Evolutionary conservation across 1,140 invertebrate genomes (phyloP), one percentile per base, ranked within the genome.

Genomic region (Sitodiplosis mosellana): DNA sequence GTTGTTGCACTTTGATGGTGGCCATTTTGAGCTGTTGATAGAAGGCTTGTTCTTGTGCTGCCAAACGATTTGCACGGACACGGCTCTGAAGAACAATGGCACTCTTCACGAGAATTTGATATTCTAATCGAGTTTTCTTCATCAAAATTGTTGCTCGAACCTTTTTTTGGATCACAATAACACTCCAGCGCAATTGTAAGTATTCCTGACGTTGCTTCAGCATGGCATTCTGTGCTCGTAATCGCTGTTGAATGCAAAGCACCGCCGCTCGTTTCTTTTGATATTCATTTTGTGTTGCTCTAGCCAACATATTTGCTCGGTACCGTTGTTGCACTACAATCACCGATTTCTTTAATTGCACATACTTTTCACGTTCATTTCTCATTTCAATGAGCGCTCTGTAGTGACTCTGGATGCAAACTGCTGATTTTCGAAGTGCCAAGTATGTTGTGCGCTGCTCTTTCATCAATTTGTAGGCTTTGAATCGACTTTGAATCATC

Each of bases 311-410:
- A 34, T 67, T 54, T 15, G 65, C 67, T 57, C 67, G 67, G 55
- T 67, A 76, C 14, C 52, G 50, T 33, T 62, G 64, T 48, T 75
- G 73, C 8, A 77, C 59, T 4, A 49, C 51, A 0, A 70, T 48
- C 0, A 58, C 56, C 17, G 62, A 51, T 2, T 49, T 52, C 47
- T 54, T 65, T 1, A 69, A 48, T 33, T 5, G 2, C 6, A 18
- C 17, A 43, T 5, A 43, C 20, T 18, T 2, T 2, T 12, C 6
- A 19, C 41, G n/a, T 4, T 7, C 6, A 17, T 43, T 3, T 18
- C 3, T 18, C 41, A 21, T 21, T 18, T 18, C 6, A 7, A 18
- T 43, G 3, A 19, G n/a, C 5, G 41, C 17, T 12, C 41, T 10
- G 18, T 19, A 43, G 4, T 18, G 41, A 18, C 41, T 2, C 12